Evolutionary conservation across 1,140 invertebrate genomes (phyloP).

Genomic region (Trialeurodes vaporariorum): DNA sequence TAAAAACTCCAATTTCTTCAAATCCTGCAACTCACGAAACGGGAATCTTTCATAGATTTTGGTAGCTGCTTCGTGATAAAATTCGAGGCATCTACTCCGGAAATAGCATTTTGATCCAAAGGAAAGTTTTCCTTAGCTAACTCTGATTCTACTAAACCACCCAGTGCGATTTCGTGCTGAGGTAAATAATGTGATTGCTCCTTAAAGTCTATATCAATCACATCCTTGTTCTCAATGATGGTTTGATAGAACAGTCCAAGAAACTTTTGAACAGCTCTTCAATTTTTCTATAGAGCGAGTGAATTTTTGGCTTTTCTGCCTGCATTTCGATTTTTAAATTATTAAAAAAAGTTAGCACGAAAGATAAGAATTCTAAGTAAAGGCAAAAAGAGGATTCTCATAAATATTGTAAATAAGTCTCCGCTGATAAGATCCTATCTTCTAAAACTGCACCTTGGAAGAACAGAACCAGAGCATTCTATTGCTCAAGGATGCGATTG

Average conservation of each 20-base stretch:
- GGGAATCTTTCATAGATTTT: too few relatives aligned
- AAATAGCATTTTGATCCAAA: too few relatives aligned
- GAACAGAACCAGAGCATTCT: neutral
- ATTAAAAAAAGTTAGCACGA: neutral
- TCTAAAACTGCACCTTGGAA: neutral
- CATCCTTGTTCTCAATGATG: too few relatives aligned
- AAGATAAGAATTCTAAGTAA: slow-evolving; percentile 3
- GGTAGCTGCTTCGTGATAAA: too few relatives aligned
- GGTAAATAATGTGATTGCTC: too few relatives aligned
- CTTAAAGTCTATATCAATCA: too few relatives aligned
- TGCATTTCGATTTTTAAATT: slow-evolving; percentile 3
- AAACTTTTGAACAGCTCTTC: neutral
- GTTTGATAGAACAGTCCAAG: neutral
- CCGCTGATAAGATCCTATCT: neutral
- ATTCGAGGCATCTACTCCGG: too few relatives aligned
- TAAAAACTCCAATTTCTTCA: too few relatives aligned
- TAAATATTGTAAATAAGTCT: slow-evolving; percentile 2
- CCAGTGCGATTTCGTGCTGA: too few relatives aligned
- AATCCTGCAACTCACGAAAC: too few relatives aligned
- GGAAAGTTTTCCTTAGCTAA: too few relatives aligned
- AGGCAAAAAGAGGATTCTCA: neutral
- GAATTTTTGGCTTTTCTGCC: neutral
- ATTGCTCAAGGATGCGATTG: slow-evolving; percentile 6
- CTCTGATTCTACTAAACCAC: too few relatives aligned
- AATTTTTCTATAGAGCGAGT: neutral